Evolutionary conservation across 2,797 vertebrate genomes (phyloP).

Genomic region (Muraenolepis orangiensis): DNA sequence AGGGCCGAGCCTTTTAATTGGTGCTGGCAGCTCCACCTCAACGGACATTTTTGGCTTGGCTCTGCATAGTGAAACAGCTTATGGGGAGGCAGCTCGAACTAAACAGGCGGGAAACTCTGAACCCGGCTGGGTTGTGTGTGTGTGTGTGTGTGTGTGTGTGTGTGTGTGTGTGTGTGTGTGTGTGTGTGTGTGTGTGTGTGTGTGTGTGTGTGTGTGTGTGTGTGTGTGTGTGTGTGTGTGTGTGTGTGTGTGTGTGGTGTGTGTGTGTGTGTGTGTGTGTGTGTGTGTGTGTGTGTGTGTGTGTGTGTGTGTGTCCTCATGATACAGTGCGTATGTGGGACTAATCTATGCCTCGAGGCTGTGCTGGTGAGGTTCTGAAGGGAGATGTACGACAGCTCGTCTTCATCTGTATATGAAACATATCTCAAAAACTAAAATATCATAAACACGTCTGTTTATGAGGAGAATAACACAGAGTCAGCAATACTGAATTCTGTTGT

Average conservation of each 20-base stretch:
- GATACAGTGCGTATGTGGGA: conserved; percentile 16
- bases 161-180: no score
- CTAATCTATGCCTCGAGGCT: conserved; percentile 16
- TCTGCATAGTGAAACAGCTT: conserved; percentile 38
- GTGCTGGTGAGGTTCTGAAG: conserved; percentile 6
- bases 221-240: conserved; percentile 7
- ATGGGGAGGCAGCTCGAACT: conserved; percentile 28
- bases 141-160: neutral
- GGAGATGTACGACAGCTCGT: conserved; percentile 1
- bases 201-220: neutral
- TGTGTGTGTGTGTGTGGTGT: neutral
- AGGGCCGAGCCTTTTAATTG: conserved; percentile 49
- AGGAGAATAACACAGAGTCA: neutral
- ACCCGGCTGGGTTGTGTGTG: conserved; percentile 21
- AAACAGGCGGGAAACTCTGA: conserved; percentile 27
- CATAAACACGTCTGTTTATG: neutral
- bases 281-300: conserved; percentile 11
- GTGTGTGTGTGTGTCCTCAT: conserved; percentile 20
- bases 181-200: no score
- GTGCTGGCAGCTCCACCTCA: conserved; percentile 48
- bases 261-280: neutral
- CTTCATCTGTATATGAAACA: conserved; percentile 17
- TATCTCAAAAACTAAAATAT: neutral
- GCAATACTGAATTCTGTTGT: neutral
- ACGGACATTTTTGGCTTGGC: conserved; percentile 34